Evolutionary conservation across 1,140 invertebrate species (phyloP).

Genomic region (Ericerus pela): DNA sequence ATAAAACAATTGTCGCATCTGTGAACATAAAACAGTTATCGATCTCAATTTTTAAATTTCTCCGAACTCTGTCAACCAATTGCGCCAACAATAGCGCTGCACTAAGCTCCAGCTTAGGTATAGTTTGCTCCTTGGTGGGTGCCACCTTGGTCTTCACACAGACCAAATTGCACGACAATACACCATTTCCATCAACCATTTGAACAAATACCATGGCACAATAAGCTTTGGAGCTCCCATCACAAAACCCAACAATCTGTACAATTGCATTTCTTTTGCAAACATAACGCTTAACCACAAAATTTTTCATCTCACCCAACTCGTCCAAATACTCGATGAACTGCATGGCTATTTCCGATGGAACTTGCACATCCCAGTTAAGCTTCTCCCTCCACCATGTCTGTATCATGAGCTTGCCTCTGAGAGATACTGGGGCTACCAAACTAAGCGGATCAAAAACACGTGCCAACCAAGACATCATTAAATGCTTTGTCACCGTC

Average conservation of each 20-base stretch:
- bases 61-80: conserved; percentile 12
- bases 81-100: conserved; percentile 12
- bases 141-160: conserved; percentile 5
- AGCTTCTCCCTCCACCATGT: too few relatives aligned
- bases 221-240: too few relatives aligned
- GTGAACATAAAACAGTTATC: background rate
- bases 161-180: too few relatives aligned
- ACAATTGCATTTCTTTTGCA: too few relatives aligned
- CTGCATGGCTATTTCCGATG: too few relatives aligned
- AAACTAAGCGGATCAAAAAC: conserved; percentile 4
- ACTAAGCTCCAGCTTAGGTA: background rate
- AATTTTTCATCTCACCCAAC: too few relatives aligned
- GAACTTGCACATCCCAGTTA: too few relatives aligned
- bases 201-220: too few relatives aligned
- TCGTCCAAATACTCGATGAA: too few relatives aligned
- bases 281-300: too few relatives aligned
- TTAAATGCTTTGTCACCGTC: background rate
- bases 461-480: background rate
- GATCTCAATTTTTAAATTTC: conserved; percentile 12
- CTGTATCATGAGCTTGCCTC: background rate
- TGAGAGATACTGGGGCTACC: background rate
- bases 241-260: too few relatives aligned
- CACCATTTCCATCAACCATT: too few relatives aligned
- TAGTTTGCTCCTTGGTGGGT: conserved; percentile 5
- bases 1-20: conserved; percentile 14